phyloP scores from a whole-genome alignment of 2,888 invertebrate genomes.

The Epinotia brunnichana region DNA sequence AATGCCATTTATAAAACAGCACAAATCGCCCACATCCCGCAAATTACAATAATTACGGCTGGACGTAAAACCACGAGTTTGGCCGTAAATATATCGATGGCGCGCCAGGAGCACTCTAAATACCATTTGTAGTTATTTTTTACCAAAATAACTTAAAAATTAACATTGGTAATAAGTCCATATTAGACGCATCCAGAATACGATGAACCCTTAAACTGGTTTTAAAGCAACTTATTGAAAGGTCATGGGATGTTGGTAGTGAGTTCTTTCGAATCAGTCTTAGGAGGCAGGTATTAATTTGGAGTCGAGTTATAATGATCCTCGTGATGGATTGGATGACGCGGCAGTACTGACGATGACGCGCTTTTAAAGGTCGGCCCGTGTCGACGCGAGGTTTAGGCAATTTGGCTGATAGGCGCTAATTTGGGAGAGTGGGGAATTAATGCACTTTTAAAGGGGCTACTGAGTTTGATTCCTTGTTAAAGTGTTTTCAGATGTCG shows the following conservation, averaged over 20 bases:
- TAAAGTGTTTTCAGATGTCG: neutral
- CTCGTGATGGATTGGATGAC: conserved; percentile 80
- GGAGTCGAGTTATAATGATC: conserved; percentile 76
- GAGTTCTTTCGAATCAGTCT: conserved; percentile 67
- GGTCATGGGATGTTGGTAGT: conserved; percentile 54
- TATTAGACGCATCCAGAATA: conserved; percentile 58
- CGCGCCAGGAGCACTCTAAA: conserved; percentile 76
- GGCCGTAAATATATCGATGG: conserved; percentile 79
- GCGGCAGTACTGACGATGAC: conserved; percentile 53
- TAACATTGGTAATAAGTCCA: conserved; percentile 76
- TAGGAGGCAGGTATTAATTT: conserved; percentile 80
- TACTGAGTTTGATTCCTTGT: conserved; percentile 22
- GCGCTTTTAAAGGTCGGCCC: conserved; percentile 54
- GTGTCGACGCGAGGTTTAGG: conserved; percentile 45
- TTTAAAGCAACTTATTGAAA: conserved; percentile 3
- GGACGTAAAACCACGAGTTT: conserved; percentile 63
- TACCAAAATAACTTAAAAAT: conserved; percentile 71
- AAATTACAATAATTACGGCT: conserved; percentile 39
- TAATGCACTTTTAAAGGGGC: conserved; percentile 31
- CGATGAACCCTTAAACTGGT: conserved; percentile 47
- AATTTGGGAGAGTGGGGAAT: conserved; percentile 35
- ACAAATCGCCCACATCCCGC: conserved; percentile 35
- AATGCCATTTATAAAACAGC: conserved; percentile 19
- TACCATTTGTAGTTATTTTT: conserved; percentile 69
- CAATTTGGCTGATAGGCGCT: conserved; percentile 41